Conservation (phyloP, 2,888 invertebrate species). For the Hoplodrina blanda region DNA sequence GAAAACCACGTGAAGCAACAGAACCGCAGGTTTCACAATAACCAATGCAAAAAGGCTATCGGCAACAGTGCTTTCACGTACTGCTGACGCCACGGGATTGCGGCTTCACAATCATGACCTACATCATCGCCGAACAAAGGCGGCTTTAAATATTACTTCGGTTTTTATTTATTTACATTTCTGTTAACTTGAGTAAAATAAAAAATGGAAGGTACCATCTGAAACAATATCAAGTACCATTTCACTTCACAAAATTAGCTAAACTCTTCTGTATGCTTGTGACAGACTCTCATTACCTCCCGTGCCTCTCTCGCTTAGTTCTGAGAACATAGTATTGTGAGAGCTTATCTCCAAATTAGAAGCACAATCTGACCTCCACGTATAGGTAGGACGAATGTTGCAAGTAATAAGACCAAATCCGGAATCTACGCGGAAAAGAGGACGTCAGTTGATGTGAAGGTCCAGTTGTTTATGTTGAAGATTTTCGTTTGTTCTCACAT, state of each 20-base stretch:
- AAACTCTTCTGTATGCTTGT: constrained; percentile 8
- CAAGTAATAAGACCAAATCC: constrained; percentile 48
- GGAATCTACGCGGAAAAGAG: constrained; percentile 26
- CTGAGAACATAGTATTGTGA: constrained; percentile 28
- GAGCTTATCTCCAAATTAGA: constrained; percentile 55
- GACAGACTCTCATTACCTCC: constrained; percentile 30
- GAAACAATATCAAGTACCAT: constrained; percentile 1
- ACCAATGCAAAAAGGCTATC: constrained; percentile 2
- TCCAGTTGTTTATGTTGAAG: constrained; percentile 33
- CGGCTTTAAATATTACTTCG: neutral
- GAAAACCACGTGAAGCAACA: constrained; percentile 15
- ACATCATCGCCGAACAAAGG: constrained; percentile 15
- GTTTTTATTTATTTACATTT: neutral
- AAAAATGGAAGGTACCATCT: neutral
- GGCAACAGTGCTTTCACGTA: constrained; percentile 15
- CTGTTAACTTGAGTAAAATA: neutral
- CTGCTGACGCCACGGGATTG: constrained; percentile 19
- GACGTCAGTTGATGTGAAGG: constrained; percentile 27
- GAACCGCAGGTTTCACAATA: constrained; percentile 17
- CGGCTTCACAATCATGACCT: constrained; percentile 37
- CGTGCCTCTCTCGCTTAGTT: constrained; percentile 4
- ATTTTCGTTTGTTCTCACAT: constrained; percentile 9
- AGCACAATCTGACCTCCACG: constrained; percentile 44
- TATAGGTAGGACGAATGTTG: constrained; percentile 20
- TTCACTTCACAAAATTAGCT: constrained; percentile 12